A percentile compares a stretch with the other conserved stretches of the same genome.
These are phyloP conservation scores for Panzeria rudis DNA, from an alignment of 2,888 invertebrate genomes.

Conservation along the genomic window DNA sequence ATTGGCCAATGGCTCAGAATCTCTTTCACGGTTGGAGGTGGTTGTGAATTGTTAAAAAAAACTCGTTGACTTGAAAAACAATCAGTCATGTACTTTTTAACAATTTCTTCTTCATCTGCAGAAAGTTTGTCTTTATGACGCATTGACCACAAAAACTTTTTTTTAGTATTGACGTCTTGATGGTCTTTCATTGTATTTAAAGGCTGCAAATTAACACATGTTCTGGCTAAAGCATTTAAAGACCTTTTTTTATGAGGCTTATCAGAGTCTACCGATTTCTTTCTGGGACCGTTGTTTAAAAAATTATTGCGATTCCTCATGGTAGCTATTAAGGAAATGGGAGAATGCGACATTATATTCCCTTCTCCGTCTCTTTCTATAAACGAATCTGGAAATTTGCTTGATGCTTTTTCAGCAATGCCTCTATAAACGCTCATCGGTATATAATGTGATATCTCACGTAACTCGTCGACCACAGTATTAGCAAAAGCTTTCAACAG, in stretches of 20 bases:
- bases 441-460: background rate
- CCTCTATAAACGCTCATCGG: conserved; percentile 39
- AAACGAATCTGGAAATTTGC: conserved; percentile 49
- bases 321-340: too few relatives aligned
- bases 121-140: conserved; percentile 28
- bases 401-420: conserved; percentile 17
- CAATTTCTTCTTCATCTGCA: background rate
- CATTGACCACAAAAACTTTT: conserved; percentile 43
- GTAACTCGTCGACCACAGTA: background rate
- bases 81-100: background rate
- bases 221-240: background rate
- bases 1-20: background rate
- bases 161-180: conserved; percentile 20
- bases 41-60: background rate
- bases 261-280: background rate
- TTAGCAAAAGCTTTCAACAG: background rate
- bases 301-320: background rate
- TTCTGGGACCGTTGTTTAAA: background rate
- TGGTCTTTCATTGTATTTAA: background rate
- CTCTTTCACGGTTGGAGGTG: too few relatives aligned
- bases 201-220: conserved; percentile 38
- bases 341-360: conserved; percentile 46
- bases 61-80: background rate
- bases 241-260: background rate
- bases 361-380: conserved; percentile 47